Conservation (phyloP, 92 coral and sea anemone species). For the Palythoa heliodiscus region DNA sequence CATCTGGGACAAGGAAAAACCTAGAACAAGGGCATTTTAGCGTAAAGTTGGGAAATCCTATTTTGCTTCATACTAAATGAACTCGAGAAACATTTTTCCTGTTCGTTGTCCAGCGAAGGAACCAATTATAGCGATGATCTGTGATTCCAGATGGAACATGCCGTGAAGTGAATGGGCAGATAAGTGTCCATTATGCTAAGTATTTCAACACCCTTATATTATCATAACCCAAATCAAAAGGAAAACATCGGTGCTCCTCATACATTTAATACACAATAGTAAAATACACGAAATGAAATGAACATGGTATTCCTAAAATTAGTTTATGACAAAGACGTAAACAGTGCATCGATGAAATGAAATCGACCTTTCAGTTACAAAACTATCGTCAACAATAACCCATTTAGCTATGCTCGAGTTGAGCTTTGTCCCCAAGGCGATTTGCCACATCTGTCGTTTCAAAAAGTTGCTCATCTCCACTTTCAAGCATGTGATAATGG, state of each 20-base stretch:
- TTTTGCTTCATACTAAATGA: background rate
- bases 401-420: constrained; percentile 18
- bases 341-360: background rate
- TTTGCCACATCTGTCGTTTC: constrained; percentile 34
- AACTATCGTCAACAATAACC: constrained; percentile 27
- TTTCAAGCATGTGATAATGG: constrained; percentile 19
- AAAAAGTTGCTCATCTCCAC: constrained; percentile 24
- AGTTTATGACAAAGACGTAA: background rate
- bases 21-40: background rate
- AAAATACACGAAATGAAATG: background rate
- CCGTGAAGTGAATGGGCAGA: constrained; percentile 23
- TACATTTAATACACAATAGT: background rate
- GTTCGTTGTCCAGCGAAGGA: constrained; percentile 17
- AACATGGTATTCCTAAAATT: background rate
- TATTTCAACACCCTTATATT: constrained; percentile 44
- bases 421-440: constrained; percentile 26
- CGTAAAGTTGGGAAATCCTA: background rate
- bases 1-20: constrained; percentile 46
- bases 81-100: constrained; percentile 4
- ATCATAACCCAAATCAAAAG: constrained; percentile 13
- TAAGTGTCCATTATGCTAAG: constrained; percentile 35
- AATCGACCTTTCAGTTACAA: background rate
- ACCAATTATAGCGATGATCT: constrained; percentile 24
- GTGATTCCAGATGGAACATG: constrained; percentile 41
- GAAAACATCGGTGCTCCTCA: background rate